Base-by-base conservation (phyloP, 2,113 vertebrate genomes). In the Morone chrysops region DNA sequence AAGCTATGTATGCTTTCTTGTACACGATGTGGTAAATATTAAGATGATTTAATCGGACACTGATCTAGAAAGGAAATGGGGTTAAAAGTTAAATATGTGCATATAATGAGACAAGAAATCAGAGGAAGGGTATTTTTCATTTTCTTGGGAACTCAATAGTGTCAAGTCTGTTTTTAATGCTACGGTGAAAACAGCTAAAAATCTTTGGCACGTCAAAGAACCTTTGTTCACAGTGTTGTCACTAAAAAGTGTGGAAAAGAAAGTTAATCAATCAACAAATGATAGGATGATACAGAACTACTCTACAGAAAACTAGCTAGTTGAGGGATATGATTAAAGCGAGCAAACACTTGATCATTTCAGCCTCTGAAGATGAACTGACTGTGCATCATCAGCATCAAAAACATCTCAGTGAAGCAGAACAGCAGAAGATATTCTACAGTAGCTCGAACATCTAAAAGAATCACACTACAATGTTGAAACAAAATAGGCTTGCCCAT, bases 251-350 rank as follows among this genome's bases (percentile, higher is more conserved):
- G 3, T 48, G 7, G 31, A 67, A 63, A 69, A 78, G 45, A 74
- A 25, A 66, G 51, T 31, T 31, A 75, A 13, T 4, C 38, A 16
- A 38, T 22, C 17, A 51, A 17, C 25, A 20, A 7, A 11, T 47
- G 36, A 54, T n/a, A 22, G 6, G 22, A 31, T 51, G 50, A 48
- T 4, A 20, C 20, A 56, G 41, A 54, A 68, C 36, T 67, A 16
- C 47, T 85, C 6, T 50, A 66, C 41, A 67, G 40, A 77, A 45
- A 47, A 75, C 14, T 4, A 56, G 10, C 1, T 45, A 6, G 47
- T 38, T 60, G 36, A 61, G 4, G 11, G n/a, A 14, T 47, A 47
- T n/a, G 45, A 75, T 70, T 22, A 76, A 47, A 82, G 54, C 2
- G 10, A 65, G 8, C 57, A 11, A 50, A 40, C 25, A 11, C 47